Percentiles rank a stretch among this genome's conserved stretches.
phyloP scores from a whole-genome alignment of 2,888 invertebrate genomes.

The Helicoverpa assulta region DNA sequence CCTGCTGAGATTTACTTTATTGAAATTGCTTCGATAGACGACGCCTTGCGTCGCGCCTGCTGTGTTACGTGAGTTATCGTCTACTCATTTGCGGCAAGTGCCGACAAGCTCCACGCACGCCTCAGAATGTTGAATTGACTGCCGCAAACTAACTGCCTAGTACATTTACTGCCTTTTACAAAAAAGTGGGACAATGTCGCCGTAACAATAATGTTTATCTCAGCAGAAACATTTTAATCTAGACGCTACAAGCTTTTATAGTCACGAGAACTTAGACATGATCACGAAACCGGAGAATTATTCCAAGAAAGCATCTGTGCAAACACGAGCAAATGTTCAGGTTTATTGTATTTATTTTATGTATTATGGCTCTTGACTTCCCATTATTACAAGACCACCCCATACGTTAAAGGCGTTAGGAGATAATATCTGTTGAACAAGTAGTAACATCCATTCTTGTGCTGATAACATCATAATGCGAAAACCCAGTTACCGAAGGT shows the following conservation, averaged over 20 bases:
- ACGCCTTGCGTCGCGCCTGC: constrained; percentile 1
- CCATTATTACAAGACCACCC: constrained; percentile 3
- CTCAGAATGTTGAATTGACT: constrained; percentile 16
- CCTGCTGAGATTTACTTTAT: constrained; percentile 15
- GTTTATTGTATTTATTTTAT: constrained; percentile 40
- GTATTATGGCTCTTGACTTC: constrained; percentile 2
- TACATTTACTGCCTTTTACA: constrained; percentile 23
- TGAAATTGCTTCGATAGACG: constrained; percentile 3
- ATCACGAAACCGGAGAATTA: constrained; percentile 52
- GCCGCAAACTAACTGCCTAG: constrained; percentile 6
- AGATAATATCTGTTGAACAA: constrained; percentile 17
- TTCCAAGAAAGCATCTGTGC: constrained; percentile 43
- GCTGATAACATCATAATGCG: constrained; percentile 39
- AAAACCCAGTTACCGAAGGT: constrained; percentile 36
- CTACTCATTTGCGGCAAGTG: neutral
- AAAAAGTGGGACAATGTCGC: constrained; percentile 42
- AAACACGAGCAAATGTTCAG: constrained; percentile 42
- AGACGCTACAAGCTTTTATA: constrained; percentile 53
- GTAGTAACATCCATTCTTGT: constrained; percentile 19
- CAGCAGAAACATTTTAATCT: constrained; percentile 53
- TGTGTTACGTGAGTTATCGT: neutral
- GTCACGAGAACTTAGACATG: constrained; percentile 54
- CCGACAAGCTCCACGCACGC: constrained; percentile 13
- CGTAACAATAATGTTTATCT: constrained; percentile 55
- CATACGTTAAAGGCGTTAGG: neutral